Evolutionary conservation across 1,140 invertebrate species (phyloP).

Genomic region (Ectropis grisescens): DNA sequence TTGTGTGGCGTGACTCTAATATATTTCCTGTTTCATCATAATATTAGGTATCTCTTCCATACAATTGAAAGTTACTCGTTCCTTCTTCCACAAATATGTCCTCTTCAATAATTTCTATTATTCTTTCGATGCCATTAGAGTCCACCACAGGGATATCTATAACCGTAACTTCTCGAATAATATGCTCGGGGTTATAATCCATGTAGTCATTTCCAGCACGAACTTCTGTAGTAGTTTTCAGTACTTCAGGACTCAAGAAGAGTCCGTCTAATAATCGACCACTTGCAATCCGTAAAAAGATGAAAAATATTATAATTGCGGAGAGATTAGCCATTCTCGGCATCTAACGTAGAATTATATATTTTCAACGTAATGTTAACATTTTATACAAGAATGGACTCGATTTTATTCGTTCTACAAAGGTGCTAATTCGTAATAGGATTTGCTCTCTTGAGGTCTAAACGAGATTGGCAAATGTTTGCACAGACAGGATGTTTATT

Average conservation of each 20-base stretch:
- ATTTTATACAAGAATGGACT: too few species aligned
- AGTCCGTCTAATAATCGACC: background rate
- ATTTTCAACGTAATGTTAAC: too few species aligned
- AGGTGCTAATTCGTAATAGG: too few species aligned
- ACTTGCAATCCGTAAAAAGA: background rate
- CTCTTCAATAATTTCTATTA: slow-evolving; percentile 9
- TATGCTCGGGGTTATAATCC: slow-evolving; percentile 29
- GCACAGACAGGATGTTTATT: too few species aligned
- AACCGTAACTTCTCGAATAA: slow-evolving; percentile 9
- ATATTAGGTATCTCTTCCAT: too few species aligned
- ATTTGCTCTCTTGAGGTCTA: too few species aligned
- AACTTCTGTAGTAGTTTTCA: slow-evolving; percentile 25
- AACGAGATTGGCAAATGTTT: too few species aligned
- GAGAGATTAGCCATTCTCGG: slow-evolving; percentile 7
- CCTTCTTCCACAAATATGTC: background rate
- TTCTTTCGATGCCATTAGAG: slow-evolving; percentile 3
- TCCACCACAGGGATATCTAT: slow-evolving; percentile 6
- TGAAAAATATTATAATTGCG: slow-evolving; percentile 9
- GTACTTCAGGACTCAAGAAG: slow-evolving; percentile 26
- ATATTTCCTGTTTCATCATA: too few species aligned
- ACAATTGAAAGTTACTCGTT: too few species aligned
- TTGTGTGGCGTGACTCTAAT: too few species aligned
- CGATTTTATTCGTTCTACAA: too few species aligned
- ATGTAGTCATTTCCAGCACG: slow-evolving; percentile 32
- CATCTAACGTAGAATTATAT: slow-evolving; percentile 13